Base-by-base conservation (phyloP, 1,140 invertebrate species). In the Brachionus manjavacas region DNA sequence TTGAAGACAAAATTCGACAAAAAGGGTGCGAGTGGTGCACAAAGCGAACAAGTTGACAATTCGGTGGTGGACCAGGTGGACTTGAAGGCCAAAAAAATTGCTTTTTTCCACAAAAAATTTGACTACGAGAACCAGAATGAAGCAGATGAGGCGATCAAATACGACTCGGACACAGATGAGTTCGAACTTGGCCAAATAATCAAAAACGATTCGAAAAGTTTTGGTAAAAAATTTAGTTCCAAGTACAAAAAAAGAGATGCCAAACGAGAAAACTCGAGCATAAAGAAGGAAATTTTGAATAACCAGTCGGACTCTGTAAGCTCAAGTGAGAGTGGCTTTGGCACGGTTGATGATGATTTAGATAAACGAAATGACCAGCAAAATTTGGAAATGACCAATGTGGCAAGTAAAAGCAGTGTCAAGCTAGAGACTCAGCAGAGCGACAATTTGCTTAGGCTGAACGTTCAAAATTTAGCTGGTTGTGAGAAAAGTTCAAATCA, bases 311-410 rank as follows among this genome's bases (percentile, higher is more conserved):
- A 76, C 41, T 25, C 72, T 14, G 43, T 23, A 6, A 76, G 72
- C 46, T 76, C 72, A 16, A 49, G 72, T 16, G 79, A 81, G 52
- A 81, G 79, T 25, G 79, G 79, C 12, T 68, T 81, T 64, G 79
- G 52, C 14, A 81, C 79, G 4, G 78, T 64, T 55, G 78, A 80
- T 25, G 79, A 81, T 64, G 79, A 81, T 20, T 23, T 81, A 14
- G 79, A 60, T n/a, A 20, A 31, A 16, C 64, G 66, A 41, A 64
- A 49, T 41, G 43, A 60, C 2, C 9, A 55, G 55, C 9, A 14
- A 39, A 35, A 60, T 64, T 68, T 23, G 4, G 31, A 31, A n/a
- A 9, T 3, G 8, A 66, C 16, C 8, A 31, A 16, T 12, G 25
- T 68, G 4, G 31, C n/a, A 31, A 68, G 35, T 9, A 14, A 72